Conservation (phyloP, 2,113 vertebrate genomes). For the Oenanthe oenanthe region DNA sequence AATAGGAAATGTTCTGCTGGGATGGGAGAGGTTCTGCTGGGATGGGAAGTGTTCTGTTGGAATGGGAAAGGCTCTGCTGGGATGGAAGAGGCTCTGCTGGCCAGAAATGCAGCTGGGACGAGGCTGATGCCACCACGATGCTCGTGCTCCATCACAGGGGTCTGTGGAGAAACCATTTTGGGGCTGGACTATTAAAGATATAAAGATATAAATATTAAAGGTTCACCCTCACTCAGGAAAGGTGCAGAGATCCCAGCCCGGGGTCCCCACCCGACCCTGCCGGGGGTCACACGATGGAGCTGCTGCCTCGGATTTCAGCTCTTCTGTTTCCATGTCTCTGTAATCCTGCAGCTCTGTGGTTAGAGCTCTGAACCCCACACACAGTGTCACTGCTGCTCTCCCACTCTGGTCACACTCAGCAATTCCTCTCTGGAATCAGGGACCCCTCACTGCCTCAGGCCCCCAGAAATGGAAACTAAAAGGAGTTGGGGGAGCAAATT, state of each 20-base stretch:
- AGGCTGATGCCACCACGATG: not conserved
- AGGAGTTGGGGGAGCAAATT: not conserved
- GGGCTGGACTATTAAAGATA: not conserved
- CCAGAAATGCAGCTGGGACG: not conserved
- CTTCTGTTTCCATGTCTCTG: not conserved
- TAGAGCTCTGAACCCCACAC: accelerated
- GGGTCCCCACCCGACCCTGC: not conserved
- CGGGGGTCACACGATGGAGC: not conserved
- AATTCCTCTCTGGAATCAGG: not conserved
- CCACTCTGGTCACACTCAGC: not conserved
- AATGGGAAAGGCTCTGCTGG: too few relatives aligned
- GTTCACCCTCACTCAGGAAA: not conserved
- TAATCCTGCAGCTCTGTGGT: not conserved
- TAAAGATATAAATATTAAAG: too few relatives aligned
- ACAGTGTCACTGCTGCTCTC: not conserved
- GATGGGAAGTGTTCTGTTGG: too few relatives aligned
- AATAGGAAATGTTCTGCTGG: too few relatives aligned
- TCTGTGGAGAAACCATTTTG: not conserved
- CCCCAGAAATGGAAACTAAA: not conserved
- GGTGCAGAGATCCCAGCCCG: accelerated
- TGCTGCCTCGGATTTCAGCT: not conserved
- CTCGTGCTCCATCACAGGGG: accelerated
- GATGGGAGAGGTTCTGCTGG: too few relatives aligned
- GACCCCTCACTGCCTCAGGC: not conserved
- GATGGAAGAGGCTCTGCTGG: accelerated